Base-by-base conservation (phyloP, 2,888 invertebrate genomes). In the Drosophila barbarae region DNA sequence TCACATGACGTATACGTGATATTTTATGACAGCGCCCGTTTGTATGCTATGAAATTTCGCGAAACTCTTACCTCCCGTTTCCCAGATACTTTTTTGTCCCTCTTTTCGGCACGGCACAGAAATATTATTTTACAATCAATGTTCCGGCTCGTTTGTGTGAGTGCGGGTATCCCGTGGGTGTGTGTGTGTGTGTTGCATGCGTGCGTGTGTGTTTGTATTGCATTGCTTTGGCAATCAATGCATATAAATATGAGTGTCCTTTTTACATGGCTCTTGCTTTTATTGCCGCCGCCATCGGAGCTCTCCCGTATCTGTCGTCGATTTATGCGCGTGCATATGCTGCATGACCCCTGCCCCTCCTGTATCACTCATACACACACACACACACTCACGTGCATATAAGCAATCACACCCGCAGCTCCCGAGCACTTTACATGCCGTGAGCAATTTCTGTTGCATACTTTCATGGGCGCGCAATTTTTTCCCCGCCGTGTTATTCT, bases 141-240 rank as follows among this genome's bases (percentile, higher is more conserved):
- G 79, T 55, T 52, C 38, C 47, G 38, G 30, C 32, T 47, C 36
- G 60, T 38, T 41, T 53, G 49, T 34, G 56, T 59, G 55, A 50
- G 51, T 58, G 63, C 32, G 34, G 12, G 30, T 30, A 30, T 28
- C 21, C 9, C 54, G 38, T 15, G 18, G 18, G 18, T 18, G 18
- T 18, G 18, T 18, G 18, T 18, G 18, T 18, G 41, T 21, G 41
- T 28, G 51, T 38, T 26, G 41, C 39, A 36, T 53, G 47, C 49
- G 28, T 39, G 55, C 49, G 74, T 36, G 51, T 50, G 73, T 71
- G 66, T 72, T 69, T 74, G 75, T 71, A 53, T 69, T 76, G 84
- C 82, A 77, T 54, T 77, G 74, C 78, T 78, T 79, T 82, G 74
- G 76, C 85, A 86, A 84, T 84, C 84, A 86, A 85, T 83, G 84